Conservation (phyloP, 1,140 invertebrate species). For the Rhopalosiphum maidis region DNA sequence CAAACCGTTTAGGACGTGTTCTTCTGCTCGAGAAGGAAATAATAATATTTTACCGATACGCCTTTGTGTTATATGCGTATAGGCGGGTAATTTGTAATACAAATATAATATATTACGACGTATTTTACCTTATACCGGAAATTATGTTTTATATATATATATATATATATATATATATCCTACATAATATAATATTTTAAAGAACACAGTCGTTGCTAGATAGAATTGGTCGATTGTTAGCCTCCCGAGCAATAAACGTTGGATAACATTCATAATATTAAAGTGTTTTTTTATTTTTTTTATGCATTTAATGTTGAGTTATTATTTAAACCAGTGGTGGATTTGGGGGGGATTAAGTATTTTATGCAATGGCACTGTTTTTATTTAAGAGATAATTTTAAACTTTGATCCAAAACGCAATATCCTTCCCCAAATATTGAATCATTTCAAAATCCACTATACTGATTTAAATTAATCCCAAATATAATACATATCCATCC, state of each 20-base stretch:
- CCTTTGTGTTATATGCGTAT: constrained; percentile 7
- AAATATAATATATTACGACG: constrained; percentile 5
- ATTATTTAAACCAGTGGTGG: not conserved
- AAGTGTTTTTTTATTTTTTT: not conserved
- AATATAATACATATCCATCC: not conserved
- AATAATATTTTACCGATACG: not conserved
- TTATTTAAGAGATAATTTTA: not conserved
- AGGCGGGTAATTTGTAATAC: not conserved
- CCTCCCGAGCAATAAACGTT: not conserved
- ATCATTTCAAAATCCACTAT: not conserved
- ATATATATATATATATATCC: not conserved
- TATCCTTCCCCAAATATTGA: not conserved
- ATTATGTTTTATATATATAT: not conserved
- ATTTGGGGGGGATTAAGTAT: not conserved
- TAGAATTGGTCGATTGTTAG: not conserved
- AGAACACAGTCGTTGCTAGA: not conserved
- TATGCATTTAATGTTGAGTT: not conserved
- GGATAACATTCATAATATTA: not conserved
- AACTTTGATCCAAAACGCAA: not conserved
- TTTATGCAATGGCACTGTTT: not conserved
- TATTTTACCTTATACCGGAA: not conserved
- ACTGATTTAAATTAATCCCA: not conserved
- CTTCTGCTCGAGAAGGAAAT: not conserved
- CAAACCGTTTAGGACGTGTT: not conserved
- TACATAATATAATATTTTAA: not conserved